phyloP scores from a whole-genome alignment of 2,888 invertebrate species.

The Zonitis immaculata region DNA sequence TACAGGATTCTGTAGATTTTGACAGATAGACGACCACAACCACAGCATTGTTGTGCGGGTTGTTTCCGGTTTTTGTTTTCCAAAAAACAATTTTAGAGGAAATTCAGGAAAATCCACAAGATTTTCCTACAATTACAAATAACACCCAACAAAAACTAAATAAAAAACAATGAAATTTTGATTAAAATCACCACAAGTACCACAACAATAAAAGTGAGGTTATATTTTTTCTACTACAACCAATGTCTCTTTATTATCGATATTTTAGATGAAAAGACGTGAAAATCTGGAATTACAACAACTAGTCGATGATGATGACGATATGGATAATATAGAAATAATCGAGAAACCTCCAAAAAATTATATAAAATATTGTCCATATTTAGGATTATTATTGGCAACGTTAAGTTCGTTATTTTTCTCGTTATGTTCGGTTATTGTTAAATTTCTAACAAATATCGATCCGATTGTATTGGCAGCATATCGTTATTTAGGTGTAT shows the following conservation, averaged over 20 bases:
- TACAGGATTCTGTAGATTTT: too few relatives aligned
- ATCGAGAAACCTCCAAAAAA: too few relatives aligned
- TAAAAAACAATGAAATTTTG: too few relatives aligned
- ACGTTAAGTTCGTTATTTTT: conserved; percentile 86
- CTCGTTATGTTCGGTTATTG: conserved; percentile 86
- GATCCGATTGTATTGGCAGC: conserved; percentile 87
- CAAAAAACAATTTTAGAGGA: too few relatives aligned
- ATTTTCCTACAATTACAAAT: too few relatives aligned
- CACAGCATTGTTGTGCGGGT: not conserved
- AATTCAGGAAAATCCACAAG: not conserved
- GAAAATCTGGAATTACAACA: conserved; percentile 78
- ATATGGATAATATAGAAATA: too few relatives aligned
- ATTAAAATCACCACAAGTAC: too few relatives aligned
- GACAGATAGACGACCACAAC: not conserved
- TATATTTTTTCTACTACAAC: not conserved
- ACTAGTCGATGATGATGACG: conserved; percentile 60
- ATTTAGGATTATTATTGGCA: conserved; percentile 76
- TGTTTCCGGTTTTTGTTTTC: not conserved
- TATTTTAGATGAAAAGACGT: conserved; percentile 52
- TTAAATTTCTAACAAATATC: conserved; percentile 79
- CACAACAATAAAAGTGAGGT: not conserved
- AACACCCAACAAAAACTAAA: too few relatives aligned
- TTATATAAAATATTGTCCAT: conserved; percentile 69
- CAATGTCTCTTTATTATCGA: not conserved
- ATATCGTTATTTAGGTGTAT: conserved; percentile 80